Conservation (phyloP, 2,888 invertebrate species). For the Torymus tubicola region DNA sequence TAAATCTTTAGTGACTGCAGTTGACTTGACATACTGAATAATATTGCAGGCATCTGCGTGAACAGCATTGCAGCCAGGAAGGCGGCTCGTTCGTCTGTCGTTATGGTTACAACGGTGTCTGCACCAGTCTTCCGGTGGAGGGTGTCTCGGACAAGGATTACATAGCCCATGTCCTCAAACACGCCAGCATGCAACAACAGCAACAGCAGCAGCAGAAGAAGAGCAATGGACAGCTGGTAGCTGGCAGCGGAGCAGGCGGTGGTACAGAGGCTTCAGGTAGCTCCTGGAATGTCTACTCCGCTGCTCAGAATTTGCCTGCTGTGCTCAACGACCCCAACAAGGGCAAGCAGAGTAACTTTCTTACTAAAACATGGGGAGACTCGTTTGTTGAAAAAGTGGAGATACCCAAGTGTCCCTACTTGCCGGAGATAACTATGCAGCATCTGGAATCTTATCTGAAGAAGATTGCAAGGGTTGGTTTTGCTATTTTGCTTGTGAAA, state of each 20-base stretch:
- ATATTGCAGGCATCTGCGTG: conserved; percentile 84
- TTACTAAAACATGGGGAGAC: conserved; percentile 99
- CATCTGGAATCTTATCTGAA: conserved; percentile 93
- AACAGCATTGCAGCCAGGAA: conserved; percentile 88
- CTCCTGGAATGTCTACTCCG: conserved; percentile 92
- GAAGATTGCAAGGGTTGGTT: conserved; percentile 80
- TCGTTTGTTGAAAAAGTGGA: conserved; percentile 90
- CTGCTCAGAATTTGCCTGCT: conserved; percentile 95
- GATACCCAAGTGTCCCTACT: conserved; percentile 86
- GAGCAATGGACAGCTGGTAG: conserved; percentile 77
- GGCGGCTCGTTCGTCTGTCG: conserved; percentile 92
- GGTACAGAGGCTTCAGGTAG: conserved; percentile 59
- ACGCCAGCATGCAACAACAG: conserved; percentile 74
- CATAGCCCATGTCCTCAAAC: conserved; percentile 88
- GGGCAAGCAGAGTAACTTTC: conserved; percentile 93
- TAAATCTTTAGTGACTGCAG: background rate
- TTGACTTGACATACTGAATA: conserved; percentile 21
- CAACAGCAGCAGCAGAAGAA: conserved; percentile 68
- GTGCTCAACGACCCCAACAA: conserved; percentile 96
- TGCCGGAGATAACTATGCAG: conserved; percentile 88
- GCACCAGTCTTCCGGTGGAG: conserved; percentile 91
- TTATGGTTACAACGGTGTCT: conserved; percentile 92
- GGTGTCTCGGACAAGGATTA: conserved; percentile 93
- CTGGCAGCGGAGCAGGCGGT: too few relatives aligned
- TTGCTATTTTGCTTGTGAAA: background rate